Evolutionary conservation across 2,113 vertebrate species (phyloP).

Genomic region (Sylvietta virens): DNA sequence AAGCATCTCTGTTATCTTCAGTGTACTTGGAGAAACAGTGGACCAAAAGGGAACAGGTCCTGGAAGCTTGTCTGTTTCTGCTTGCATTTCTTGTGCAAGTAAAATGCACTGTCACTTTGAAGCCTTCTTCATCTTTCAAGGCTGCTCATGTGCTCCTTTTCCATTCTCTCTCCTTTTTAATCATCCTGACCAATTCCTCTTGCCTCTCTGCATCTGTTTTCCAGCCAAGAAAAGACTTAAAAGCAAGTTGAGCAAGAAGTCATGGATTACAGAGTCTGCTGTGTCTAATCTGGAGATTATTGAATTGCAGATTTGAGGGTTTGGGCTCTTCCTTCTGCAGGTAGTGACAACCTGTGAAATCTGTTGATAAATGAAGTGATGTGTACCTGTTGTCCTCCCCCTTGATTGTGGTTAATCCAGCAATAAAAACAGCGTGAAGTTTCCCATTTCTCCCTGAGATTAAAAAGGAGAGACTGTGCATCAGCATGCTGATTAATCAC

Average conservation of each 20-base stretch:
- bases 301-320: neutral
- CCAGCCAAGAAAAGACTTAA: neutral
- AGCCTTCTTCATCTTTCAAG: neutral
- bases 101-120: neutral
- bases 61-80: neutral
- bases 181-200: neutral
- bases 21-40: neutral
- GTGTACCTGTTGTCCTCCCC: neutral
- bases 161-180: neutral
- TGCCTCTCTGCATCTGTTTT: neutral
- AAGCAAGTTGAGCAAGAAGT: neutral
- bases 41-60: neutral
- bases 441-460: neutral
- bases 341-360: neutral
- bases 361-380: neutral
- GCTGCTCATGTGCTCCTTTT: neutral
- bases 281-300: neutral
- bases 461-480: neutral
- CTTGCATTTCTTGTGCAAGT: neutral
- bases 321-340: neutral
- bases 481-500: constrained; percentile 24
- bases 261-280: neutral
- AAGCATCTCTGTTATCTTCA: neutral
- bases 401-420: neutral
- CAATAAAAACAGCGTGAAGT: neutral